phyloP scores from a whole-genome alignment of 2,113 vertebrate genomes.

The Solea solea region DNA sequence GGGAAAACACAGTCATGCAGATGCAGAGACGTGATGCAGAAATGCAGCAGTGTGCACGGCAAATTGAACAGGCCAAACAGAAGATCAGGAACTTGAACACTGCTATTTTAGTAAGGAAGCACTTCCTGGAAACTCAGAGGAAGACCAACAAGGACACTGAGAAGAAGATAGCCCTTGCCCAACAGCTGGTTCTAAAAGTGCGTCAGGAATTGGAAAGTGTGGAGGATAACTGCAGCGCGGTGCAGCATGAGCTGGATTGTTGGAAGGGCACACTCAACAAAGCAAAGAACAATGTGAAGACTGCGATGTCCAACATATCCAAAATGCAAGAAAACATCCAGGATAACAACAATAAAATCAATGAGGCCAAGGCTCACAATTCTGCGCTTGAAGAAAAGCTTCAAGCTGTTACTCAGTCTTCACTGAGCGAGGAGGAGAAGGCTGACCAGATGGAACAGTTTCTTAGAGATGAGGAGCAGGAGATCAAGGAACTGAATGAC shows the following conservation, averaged over 20 bases:
- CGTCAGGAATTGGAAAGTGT: conserved; percentile 80
- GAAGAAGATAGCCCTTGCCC: conserved; percentile 80
- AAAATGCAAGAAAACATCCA: conserved; percentile 85
- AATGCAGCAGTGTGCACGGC: conserved; percentile 88
- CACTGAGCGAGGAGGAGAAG: conserved; percentile 86
- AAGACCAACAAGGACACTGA: conserved; percentile 91
- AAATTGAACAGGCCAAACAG: conserved; percentile 84
- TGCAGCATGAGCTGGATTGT: conserved; percentile 88
- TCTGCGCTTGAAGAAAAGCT: conserved; percentile 81
- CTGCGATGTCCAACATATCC: conserved; percentile 77
- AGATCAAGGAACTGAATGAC: conserved; percentile 86
- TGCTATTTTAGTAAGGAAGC: conserved; percentile 83
- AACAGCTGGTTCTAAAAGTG: conserved; percentile 80
- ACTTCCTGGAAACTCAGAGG: conserved; percentile 85
- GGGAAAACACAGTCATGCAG: conserved; percentile 91
- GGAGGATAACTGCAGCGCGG: conserved; percentile 75
- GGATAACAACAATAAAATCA: conserved; percentile 80
- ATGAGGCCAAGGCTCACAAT: conserved; percentile 77
- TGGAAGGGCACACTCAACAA: conserved; percentile 85
- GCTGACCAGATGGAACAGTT: conserved; percentile 87
- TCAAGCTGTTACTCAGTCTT: conserved; percentile 78
- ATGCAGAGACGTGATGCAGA: conserved; percentile 90
- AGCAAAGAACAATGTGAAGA: conserved; percentile 84
- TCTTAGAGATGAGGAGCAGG: conserved; percentile 86
- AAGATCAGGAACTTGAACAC: conserved; percentile 82